phyloP scores from a whole-genome alignment of 2,888 invertebrate genomes.

The Agrotis ipsilon region DNA sequence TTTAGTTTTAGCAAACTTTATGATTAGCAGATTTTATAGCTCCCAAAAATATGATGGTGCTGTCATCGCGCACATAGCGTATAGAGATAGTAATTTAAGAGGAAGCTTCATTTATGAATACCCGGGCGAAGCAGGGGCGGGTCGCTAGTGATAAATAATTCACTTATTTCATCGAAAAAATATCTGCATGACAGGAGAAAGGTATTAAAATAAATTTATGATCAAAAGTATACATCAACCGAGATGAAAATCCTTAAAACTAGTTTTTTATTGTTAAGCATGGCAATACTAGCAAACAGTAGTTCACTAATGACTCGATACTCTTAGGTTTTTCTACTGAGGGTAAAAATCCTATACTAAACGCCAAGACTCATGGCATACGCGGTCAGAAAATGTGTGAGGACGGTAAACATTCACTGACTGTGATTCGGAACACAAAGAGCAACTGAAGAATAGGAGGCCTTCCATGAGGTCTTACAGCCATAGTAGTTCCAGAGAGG shows the following conservation, averaged over 20 bases:
- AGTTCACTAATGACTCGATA: conserved; percentile 61
- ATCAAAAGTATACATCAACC: conserved; percentile 30
- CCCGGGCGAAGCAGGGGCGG: too few species aligned
- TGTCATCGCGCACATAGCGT: too few species aligned
- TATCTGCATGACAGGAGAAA: not conserved
- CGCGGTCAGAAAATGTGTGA: not conserved
- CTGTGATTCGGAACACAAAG: too few species aligned
- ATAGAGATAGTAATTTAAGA: too few species aligned
- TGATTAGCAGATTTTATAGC: too few species aligned
- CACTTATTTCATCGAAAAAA: not conserved
- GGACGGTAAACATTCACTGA: not conserved
- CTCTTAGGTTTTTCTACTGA: conserved; percentile 63
- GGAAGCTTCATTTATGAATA: too few species aligned
- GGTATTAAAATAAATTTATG: conserved; percentile 36
- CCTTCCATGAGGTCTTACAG: too few species aligned
- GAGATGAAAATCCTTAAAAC: conserved; percentile 53
- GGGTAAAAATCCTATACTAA: conserved; percentile 56
- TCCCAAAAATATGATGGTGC: too few species aligned
- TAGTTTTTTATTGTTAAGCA: conserved; percentile 58
- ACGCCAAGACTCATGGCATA: conserved; percentile 19
- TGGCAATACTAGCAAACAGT: conserved; percentile 64
- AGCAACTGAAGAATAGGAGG: too few species aligned
- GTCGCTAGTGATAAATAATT: not conserved
- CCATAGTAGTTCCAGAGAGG: too few species aligned
- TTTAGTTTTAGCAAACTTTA: too few species aligned